Percentiles rank a stretch among this genome's conserved stretches.
These are phyloP conservation scores for Pelecanus crispus DNA, from an alignment of 2,113 vertebrate species.

Conservation along the genomic window DNA sequence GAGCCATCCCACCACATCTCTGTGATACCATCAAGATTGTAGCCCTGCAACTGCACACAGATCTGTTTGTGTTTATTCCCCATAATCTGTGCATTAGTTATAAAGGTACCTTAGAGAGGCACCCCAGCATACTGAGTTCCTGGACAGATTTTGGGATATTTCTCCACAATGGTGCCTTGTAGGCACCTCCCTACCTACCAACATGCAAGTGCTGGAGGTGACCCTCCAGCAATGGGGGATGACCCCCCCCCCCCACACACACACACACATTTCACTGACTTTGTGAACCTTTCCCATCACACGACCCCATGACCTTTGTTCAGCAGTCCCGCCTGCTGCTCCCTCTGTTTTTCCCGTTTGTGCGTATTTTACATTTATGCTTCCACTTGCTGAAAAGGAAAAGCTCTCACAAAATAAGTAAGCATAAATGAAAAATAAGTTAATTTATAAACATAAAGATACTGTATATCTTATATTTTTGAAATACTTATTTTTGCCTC, in stretches of 20 bases:
- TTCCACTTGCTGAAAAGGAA: not conserved
- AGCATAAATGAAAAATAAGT: not conserved
- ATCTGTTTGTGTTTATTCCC: not conserved
- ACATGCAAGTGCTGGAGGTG: not conserved
- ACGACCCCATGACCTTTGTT: not conserved
- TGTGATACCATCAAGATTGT: not conserved
- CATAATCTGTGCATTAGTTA: not conserved
- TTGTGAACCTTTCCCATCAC: not conserved
- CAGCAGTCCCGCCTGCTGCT: not conserved
- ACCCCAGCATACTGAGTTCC: not conserved
- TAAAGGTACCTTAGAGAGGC: not conserved
- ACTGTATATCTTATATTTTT: not conserved
- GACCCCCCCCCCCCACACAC: too few relatives aligned
- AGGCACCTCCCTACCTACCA: not conserved
- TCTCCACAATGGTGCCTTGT: not conserved
- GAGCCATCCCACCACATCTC: not conserved
- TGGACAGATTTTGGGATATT: not conserved
- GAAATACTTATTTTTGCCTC: not conserved
- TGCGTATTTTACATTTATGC: not conserved
- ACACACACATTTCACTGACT: too few relatives aligned
- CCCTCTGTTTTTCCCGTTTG: not conserved
- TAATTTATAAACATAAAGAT: not conserved
- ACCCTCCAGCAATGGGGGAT: too few relatives aligned
- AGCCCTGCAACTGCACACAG: not conserved
- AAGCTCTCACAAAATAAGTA: not conserved